Conservation (phyloP, 2,113 vertebrate species). For the Hippocampus comes region DNA sequence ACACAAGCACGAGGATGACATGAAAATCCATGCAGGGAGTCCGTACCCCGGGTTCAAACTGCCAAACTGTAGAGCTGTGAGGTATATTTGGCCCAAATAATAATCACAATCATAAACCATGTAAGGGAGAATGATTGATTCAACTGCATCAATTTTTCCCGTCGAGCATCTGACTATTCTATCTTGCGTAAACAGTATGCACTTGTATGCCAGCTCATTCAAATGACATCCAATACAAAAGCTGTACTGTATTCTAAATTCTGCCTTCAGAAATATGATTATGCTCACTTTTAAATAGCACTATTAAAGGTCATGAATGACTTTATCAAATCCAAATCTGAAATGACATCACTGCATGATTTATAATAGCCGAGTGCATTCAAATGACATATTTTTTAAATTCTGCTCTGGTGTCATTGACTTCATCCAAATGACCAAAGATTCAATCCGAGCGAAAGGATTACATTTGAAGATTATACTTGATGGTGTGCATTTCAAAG, state of each 20-base stretch:
- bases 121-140: no score
- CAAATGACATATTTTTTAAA: neutral
- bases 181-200: neutral
- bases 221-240: neutral
- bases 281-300: neutral
- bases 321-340: neutral
- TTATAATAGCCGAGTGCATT: neutral
- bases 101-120: no score
- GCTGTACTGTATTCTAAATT: neutral
- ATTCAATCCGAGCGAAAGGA: neutral
- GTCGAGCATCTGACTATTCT: no score
- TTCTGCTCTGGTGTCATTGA: neutral
- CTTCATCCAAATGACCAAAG: no score
- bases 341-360: neutral
- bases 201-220: neutral
- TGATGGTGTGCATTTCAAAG: constrained; percentile 4
- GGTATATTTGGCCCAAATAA: no score
- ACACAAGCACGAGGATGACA: no score
- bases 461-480: neutral
- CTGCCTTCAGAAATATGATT: neutral
- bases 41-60: no score
- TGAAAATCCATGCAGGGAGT: no score
- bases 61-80: no score
- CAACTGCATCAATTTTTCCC: no score
- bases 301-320: neutral